These are phyloP conservation scores for Augiades crinisus DNA, from an alignment of 2,888 invertebrate species.

Conservation along the genomic window DNA sequence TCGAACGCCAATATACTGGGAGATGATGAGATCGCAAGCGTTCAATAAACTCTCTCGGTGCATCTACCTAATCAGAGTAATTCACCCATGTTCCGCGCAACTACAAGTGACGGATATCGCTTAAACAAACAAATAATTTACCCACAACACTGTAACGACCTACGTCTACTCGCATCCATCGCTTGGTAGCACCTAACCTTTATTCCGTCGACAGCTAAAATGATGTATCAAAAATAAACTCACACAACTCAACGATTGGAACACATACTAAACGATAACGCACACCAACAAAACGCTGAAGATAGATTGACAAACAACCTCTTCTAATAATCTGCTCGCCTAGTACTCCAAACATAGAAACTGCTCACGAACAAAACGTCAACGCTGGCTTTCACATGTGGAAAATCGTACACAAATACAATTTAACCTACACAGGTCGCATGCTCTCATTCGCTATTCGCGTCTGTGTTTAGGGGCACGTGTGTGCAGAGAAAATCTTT, in stretches of 20 bases:
- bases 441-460: slow-evolving; percentile 46
- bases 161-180: neutral
- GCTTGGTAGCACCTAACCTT: neutral
- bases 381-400: slow-evolving; percentile 56
- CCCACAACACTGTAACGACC: neutral
- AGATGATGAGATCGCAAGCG: slow-evolving; percentile 63
- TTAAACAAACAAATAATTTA: neutral
- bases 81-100: slow-evolving; percentile 29
- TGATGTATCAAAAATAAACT: slow-evolving; percentile 13
- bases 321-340: slow-evolving; percentile 48
- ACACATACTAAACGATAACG: slow-evolving; percentile 45
- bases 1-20: slow-evolving; percentile 63
- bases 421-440: slow-evolving; percentile 48
- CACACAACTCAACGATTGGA: slow-evolving; percentile 5
- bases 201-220: neutral
- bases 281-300: slow-evolving; percentile 50
- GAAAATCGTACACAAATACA: slow-evolving; percentile 60
- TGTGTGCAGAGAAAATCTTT: slow-evolving; percentile 67
- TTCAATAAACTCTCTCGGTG: slow-evolving; percentile 67
- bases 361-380: slow-evolving; percentile 70
- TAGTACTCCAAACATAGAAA: slow-evolving; percentile 66
- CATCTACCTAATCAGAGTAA: slow-evolving; percentile 66
- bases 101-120: neutral
- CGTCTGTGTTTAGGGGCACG: slow-evolving; percentile 43
- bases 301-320: slow-evolving; percentile 37